phyloP scores from a whole-genome alignment of 2,888 invertebrate species.

The Erebia ligea region DNA sequence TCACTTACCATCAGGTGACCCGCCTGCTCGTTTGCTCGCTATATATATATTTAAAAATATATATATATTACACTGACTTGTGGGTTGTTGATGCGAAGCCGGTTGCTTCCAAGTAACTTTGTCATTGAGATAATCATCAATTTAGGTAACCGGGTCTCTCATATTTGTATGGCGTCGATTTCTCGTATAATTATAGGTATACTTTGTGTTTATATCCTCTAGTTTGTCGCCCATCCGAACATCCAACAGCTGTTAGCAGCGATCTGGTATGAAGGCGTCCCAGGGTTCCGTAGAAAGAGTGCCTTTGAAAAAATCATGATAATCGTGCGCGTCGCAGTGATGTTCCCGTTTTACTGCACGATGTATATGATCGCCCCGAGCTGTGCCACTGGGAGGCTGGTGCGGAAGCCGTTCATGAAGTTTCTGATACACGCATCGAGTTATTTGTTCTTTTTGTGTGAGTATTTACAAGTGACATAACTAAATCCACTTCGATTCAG shows the following conservation, averaged over 20 bases:
- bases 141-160: too few species aligned
- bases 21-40: too few species aligned
- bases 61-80: too few species aligned
- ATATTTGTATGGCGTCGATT: too few species aligned
- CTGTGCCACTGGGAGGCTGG: conserved; percentile 89
- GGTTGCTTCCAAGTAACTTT: too few species aligned
- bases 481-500: too few species aligned
- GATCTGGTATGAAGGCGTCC: conserved; percentile 97
- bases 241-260: conserved; percentile 95
- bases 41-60: too few species aligned
- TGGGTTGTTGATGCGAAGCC: too few species aligned
- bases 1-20: too few species aligned
- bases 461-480: conserved; percentile 67
- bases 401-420: conserved; percentile 98
- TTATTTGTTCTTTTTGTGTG: conserved; percentile 96
- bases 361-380: conserved; percentile 94
- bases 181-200: too few species aligned
- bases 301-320: conserved; percentile 88
- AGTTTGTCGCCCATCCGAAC: conserved; percentile 98
- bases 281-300: conserved; percentile 94
- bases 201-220: neutral
- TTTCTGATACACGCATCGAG: conserved; percentile 97
- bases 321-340: conserved; percentile 88
- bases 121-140: too few species aligned
- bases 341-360: conserved; percentile 94